Conservation (phyloP, 2,797 vertebrate species). For the Acanthurus leucopareius region DNA sequence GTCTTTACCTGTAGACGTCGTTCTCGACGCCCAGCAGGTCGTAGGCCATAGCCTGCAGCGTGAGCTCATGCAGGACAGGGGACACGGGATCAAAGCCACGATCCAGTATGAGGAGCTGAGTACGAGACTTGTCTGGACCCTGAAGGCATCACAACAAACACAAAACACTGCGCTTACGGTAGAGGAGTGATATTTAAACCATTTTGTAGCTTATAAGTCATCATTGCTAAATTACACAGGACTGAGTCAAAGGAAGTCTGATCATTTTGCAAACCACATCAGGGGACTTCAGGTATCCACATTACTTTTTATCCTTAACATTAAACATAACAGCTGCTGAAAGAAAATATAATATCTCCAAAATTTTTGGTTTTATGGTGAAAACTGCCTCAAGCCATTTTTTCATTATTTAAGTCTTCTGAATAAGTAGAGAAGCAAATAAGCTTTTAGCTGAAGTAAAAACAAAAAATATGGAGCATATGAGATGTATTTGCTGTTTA, state of each 20-base stretch:
- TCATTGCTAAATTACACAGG: neutral
- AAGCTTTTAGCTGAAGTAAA: neutral
- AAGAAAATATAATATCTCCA: neutral
- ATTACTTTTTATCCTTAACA: neutral
- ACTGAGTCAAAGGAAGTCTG: neutral
- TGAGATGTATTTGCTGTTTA: neutral
- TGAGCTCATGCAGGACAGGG: slow-evolving; percentile 94
- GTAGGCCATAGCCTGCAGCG: slow-evolving; percentile 97
- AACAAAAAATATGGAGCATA: neutral
- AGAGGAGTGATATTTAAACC: neutral
- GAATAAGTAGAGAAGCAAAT: neutral
- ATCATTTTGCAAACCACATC: neutral
- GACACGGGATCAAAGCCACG: slow-evolving; percentile 94
- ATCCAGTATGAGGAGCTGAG: slow-evolving; percentile 96
- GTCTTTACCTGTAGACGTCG: slow-evolving; percentile 93
- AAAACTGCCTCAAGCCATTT: no score
- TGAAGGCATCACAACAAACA: slow-evolving; percentile 63
- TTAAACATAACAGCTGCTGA: neutral
- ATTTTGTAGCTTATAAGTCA: neutral
- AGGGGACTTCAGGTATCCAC: neutral
- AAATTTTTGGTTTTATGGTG: neutral
- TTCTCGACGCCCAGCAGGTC: slow-evolving; percentile 96
- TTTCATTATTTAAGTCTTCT: neutral
- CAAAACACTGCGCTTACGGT: neutral
- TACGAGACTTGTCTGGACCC: slow-evolving; percentile 97